Evolutionary conservation across 2,888 invertebrate species (phyloP).

Genomic region (Carcina quercana): DNA sequence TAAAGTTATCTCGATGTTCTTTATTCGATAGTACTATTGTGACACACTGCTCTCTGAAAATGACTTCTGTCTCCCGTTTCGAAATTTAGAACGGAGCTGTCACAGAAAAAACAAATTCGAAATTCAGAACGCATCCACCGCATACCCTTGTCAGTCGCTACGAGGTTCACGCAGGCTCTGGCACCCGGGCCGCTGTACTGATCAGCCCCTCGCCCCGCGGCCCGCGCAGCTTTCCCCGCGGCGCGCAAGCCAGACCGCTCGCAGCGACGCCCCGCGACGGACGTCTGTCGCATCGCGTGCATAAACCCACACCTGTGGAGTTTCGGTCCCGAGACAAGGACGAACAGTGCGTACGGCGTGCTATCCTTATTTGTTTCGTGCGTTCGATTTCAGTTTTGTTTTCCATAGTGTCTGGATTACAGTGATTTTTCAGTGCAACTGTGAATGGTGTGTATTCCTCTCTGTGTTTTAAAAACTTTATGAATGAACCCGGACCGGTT

Average conservation of each 20-base stretch:
- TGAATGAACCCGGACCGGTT: slow-evolving; percentile 41
- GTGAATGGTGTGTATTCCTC: slow-evolving; percentile 25
- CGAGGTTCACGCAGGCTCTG: slow-evolving; percentile 42
- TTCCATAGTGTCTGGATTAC: slow-evolving; percentile 38
- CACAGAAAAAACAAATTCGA: background rate
- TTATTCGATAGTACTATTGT: too few relatives aligned
- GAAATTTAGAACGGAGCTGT: too few relatives aligned
- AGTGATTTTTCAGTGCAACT: slow-evolving; percentile 37
- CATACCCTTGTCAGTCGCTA: slow-evolving; percentile 1
- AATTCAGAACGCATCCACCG: slow-evolving; percentile 3
- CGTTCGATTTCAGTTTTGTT: slow-evolving; percentile 27
- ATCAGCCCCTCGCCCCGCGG: slow-evolving; percentile 31
- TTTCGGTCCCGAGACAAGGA: slow-evolving; percentile 20
- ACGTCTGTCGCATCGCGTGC: slow-evolving; percentile 22
- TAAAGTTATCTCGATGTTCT: too few relatives aligned
- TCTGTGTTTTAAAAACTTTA: slow-evolving; percentile 28
- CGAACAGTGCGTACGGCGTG: slow-evolving; percentile 19
- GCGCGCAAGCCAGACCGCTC: slow-evolving; percentile 36
- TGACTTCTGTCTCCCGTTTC: background rate
- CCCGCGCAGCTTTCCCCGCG: slow-evolving; percentile 28
- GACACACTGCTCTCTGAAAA: too few relatives aligned
- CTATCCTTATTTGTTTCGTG: slow-evolving; percentile 22
- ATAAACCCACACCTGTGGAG: slow-evolving; percentile 47
- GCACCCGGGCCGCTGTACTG: slow-evolving; percentile 53
- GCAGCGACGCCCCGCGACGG: slow-evolving; percentile 30